phyloP scores from a whole-genome alignment of 1,140 invertebrate species.

The Zaprionus tsacasi region DNA sequence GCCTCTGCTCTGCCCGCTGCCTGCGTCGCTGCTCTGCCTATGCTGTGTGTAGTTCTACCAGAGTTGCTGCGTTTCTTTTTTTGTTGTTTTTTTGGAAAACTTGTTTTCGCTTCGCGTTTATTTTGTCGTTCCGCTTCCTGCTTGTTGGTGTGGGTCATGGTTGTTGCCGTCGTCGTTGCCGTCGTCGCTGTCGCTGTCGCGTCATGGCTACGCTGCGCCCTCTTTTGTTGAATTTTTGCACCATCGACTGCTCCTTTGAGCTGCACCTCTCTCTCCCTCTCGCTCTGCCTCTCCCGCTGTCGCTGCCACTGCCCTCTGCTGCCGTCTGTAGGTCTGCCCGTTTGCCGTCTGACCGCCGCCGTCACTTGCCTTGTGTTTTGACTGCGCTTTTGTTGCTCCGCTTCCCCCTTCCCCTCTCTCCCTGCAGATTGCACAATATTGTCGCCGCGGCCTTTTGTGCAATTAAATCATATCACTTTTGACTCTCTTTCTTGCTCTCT shows the following conservation, averaged over 20 bases:
- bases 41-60: constrained; percentile 59
- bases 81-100: constrained; percentile 60
- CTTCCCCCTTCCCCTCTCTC: not conserved
- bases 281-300: not conserved
- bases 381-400: constrained; percentile 61
- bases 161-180: constrained; percentile 38
- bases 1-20: constrained; percentile 24
- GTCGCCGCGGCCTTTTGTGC: constrained; percentile 45
- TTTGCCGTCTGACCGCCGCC: constrained; percentile 16
- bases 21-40: constrained; percentile 9
- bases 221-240: constrained; percentile 34
- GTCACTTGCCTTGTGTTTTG: constrained; percentile 59
- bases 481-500: not conserved
- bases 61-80: constrained; percentile 44
- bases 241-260: constrained; percentile 66
- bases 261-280: not conserved
- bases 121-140: constrained; percentile 66
- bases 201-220: constrained; percentile 64
- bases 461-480: constrained; percentile 60
- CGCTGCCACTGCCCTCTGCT: not conserved
- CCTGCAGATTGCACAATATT: constrained; percentile 70
- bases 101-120: constrained; percentile 63
- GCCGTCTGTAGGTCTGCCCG: constrained; percentile 22
- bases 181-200: constrained; percentile 19
- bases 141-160: constrained; percentile 84